Evolutionary conservation across 30 jellyfish, hydroid and myxozoan genomes (phyloP), one percentile per base, ranked within the genome.

Genomic region (Catostylus mosaicus): DNA sequence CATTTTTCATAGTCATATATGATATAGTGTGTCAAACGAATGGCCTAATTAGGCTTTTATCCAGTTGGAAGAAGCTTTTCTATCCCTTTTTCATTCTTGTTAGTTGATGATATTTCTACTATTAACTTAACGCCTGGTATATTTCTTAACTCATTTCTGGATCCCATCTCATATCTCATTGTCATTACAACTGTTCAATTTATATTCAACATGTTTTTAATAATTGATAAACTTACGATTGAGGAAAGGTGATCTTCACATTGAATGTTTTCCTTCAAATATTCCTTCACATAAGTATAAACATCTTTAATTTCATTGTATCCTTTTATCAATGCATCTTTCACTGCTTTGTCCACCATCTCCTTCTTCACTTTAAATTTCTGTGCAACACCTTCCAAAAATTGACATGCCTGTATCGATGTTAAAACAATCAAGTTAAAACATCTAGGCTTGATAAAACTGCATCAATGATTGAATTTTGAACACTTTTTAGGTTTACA

Each of bases 221-320:
- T n/a, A n/a, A n/a, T n/a, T n/a, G n/a, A n/a, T n/a, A n/a, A 3
- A 87, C 91, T 36, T 69, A 87, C 96, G 82, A 68, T 33, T 24
- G 91, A 73, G 0, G 83, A 69, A 18, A 87, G 88, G 71, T 77
- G 81, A 48, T 87, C 96, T 87, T 87, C 96, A 68, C 96, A 87
- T 35, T 78, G 63, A 43, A 72, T 78, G 66, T 77, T 77, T 26
- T 72, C 89, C 61, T 78, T 87, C 75, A 77, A 50, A 71, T 61
- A 68, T n/a, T 68, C 91, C 35, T 77, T 69, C 19, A 48, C 89
- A 30, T 87, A 59, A 31, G 51, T 84, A 22, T 1, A 24, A 32
- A 71, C 40, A 22, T 77, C 96, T 69, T 78, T 71, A 33, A 33
- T 69, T 37, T 69, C 36, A 61, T 40, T 43, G 67, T 67, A 69